Evolutionary conservation across 1,140 invertebrate species (phyloP), one percentile per base, ranked within the genome.

Genomic region (Hycleus phaleratus): DNA sequence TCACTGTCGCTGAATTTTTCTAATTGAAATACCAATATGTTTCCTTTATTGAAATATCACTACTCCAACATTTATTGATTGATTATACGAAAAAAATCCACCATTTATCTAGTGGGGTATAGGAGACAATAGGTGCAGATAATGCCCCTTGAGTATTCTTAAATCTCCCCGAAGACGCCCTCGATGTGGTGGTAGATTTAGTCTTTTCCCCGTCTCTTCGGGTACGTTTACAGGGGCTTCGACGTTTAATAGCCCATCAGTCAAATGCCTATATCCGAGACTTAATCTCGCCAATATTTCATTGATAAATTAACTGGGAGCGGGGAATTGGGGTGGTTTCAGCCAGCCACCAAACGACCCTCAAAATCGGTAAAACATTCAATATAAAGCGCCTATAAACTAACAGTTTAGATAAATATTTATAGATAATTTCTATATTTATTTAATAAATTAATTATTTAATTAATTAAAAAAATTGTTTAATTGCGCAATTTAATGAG

Each of bases 21-120:
- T 68, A 67, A 68, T 68, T 68, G 67, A 67, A 68, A 68, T 68
- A 66, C 67, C 63, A 63, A 32, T 59, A 26, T 49, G 45, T 32
- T 32, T 32, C 0, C 7, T 32, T 32, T 32, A 32, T 32, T 32
- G 2, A 7, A 32, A 32, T 5, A 32, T 32, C 7, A 32, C 32
- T 7, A 32, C 32, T 32, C 32, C 32, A 32, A 32, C 18, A 32
- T 7, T 4, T 32, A 32, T 32, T 10, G 46, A 26, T 26, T n/a
- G n/a, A 49, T 26, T 49, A 9, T 38, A 47, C n/a, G 4, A 8
- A 6, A 9, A 8, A 10, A n/a, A 7, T 10, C 6, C 25, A 18
- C 46, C 32, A 4, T 26, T 8, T 26, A 18, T 50, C 49, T 40
- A 18, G 32, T 4, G 32, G 32, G 32, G 32, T 32, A 32, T 32